These are phyloP conservation scores for Halictus quadricinctus DNA, from an alignment of 2,888 invertebrate genomes.

Conservation along the genomic window DNA sequence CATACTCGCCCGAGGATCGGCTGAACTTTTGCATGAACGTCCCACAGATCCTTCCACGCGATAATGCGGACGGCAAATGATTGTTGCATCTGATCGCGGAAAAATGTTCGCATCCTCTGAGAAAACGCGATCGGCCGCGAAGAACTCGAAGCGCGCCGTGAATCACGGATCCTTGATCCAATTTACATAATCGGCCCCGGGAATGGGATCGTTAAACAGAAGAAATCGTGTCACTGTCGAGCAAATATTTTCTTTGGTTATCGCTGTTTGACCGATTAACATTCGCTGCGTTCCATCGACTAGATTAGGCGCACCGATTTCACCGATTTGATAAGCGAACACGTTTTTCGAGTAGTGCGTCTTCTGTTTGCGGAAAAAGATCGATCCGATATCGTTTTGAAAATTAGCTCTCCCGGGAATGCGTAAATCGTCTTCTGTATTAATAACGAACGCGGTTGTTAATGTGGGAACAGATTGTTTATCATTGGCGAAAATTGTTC, in stretches of 20 bases:
- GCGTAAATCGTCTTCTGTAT: not conserved
- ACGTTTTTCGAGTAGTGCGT: constrained; percentile 13
- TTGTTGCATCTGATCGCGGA: not conserved
- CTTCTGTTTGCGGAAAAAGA: not conserved
- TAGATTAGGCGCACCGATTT: not conserved
- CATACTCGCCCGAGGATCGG: not conserved
- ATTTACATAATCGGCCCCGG: not conserved
- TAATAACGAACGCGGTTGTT: not conserved
- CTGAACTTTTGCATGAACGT: constrained; percentile 7
- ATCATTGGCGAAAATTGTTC: not conserved
- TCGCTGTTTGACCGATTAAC: constrained; percentile 2
- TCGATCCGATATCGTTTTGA: not conserved
- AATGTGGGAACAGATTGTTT: not conserved
- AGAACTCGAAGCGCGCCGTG: not conserved
- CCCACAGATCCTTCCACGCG: constrained; percentile 9
- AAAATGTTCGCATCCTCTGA: not conserved
- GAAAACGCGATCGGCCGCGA: not conserved
- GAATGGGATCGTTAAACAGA: not conserved
- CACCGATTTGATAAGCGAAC: not conserved
- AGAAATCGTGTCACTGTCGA: not conserved
- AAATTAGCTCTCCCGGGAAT: not conserved
- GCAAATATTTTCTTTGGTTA: constrained; percentile 13
- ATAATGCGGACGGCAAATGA: not conserved
- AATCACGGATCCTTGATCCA: not conserved
- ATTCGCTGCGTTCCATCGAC: not conserved